phyloP scores from a whole-genome alignment of 1,140 invertebrate genomes.

The Hesperophylax magnus region DNA sequence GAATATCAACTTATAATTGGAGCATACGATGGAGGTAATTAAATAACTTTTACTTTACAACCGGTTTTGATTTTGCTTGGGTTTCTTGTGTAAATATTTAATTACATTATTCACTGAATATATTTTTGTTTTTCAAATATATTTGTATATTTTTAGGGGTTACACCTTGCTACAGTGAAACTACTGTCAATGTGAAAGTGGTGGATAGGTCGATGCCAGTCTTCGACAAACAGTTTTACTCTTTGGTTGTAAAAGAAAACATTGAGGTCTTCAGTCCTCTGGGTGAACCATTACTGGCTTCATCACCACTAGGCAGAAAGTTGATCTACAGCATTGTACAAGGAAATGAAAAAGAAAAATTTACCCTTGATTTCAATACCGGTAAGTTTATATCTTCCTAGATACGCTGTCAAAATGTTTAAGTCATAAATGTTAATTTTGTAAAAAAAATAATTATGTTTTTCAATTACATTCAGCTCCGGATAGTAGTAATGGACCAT shows the following conservation, averaged over 20 bases:
- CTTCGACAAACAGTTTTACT: constrained; percentile 91
- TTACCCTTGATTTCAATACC: constrained; percentile 89
- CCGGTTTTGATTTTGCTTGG: background rate
- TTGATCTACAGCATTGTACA: constrained; percentile 78
- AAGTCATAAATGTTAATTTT: too few relatives aligned
- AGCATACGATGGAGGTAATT: constrained; percentile 86
- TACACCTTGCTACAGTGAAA: constrained; percentile 55
- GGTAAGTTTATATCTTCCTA: constrained; percentile 76
- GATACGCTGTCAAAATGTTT: too few relatives aligned
- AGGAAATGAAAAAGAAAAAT: constrained; percentile 85
- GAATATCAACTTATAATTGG: constrained; percentile 86
- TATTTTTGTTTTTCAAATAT: background rate
- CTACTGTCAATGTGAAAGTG: constrained; percentile 67
- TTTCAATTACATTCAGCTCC: constrained; percentile 73
- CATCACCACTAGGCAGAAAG: constrained; percentile 82
- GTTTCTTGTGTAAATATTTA: background rate
- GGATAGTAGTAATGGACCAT: constrained; percentile 82
- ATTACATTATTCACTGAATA: background rate
- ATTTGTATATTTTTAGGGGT: constrained; percentile 40
- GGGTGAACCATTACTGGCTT: constrained; percentile 81
- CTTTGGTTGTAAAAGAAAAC: constrained; percentile 84
- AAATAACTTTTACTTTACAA: background rate
- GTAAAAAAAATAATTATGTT: background rate
- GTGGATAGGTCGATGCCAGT: constrained; percentile 89
- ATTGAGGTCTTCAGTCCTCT: constrained; percentile 84